A percentile compares a stretch with the other conserved stretches of the same genome.
These are phyloP conservation scores for Achlya flavicornis DNA, from an alignment of 2,888 invertebrate genomes.

Conservation along the genomic window DNA sequence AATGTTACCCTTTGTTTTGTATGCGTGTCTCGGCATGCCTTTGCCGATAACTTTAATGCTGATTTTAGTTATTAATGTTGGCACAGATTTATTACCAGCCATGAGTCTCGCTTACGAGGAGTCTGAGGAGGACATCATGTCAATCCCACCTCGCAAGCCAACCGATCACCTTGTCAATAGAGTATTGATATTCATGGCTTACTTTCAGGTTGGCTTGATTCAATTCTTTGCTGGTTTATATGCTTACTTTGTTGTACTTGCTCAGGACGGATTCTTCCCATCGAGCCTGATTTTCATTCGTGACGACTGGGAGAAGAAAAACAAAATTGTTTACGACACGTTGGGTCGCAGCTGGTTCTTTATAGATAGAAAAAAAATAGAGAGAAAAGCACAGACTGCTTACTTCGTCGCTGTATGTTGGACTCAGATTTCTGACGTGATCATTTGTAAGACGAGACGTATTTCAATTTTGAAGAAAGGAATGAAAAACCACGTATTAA, in stretches of 20 bases:
- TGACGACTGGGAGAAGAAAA: conserved; percentile 87
- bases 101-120: conserved; percentile 91
- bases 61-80: conserved; percentile 90
- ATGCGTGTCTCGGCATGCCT: conserved; percentile 89
- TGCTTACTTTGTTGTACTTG: conserved; percentile 91
- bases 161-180: conserved; percentile 81
- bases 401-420: conserved; percentile 91
- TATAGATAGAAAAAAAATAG: conserved; percentile 86
- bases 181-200: conserved; percentile 90
- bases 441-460: conserved; percentile 91
- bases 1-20: conserved; percentile 91
- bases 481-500: conserved; percentile 88
- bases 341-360: conserved; percentile 91
- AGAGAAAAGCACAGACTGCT: conserved; percentile 90
- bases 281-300: conserved; percentile 87
- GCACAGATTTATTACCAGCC: conserved; percentile 91
- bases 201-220: conserved; percentile 93
- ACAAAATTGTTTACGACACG: conserved; percentile 86
- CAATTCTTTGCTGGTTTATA: conserved; percentile 92
- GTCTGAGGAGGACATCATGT: conserved; percentile 91
- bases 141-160: conserved; percentile 80
- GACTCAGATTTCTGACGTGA: conserved; percentile 90
- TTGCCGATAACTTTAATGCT: conserved; percentile 85
- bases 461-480: conserved; percentile 90
- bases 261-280: conserved; percentile 90